Percentiles rank a stretch among this genome's conserved stretches.
These are phyloP conservation scores for Pseudopleuronectes americanus DNA, from an alignment of 2,797 vertebrate genomes.

Conservation along the genomic window DNA sequence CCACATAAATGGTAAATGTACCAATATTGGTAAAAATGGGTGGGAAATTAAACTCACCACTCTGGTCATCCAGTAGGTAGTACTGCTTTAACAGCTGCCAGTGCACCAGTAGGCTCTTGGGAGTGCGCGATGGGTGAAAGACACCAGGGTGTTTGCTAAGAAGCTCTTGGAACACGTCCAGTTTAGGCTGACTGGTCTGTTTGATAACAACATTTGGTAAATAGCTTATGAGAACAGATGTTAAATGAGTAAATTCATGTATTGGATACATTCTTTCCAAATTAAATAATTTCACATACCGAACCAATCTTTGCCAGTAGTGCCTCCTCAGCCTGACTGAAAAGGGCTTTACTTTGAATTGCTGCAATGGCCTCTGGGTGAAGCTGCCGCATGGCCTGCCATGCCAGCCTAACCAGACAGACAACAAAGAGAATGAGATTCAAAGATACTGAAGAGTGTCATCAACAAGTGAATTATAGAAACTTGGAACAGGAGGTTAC, in stretches of 20 bases:
- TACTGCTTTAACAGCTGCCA: slow-evolving; percentile 99
- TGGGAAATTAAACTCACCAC: slow-evolving; percentile 80
- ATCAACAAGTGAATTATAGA: background rate
- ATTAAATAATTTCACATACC: slow-evolving; percentile 76
- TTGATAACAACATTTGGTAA: slow-evolving; percentile 33
- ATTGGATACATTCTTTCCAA: background rate
- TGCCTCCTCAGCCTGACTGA: slow-evolving; percentile 93
- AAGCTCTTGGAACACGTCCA: slow-evolving; percentile 95
- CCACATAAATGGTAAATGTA: background rate
- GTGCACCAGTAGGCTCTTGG: slow-evolving; percentile 93
- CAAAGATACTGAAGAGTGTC: background rate
- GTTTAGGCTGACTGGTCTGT: slow-evolving; percentile 92
- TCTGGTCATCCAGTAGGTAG: slow-evolving; percentile 96
- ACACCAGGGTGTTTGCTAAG: slow-evolving; percentile 90
- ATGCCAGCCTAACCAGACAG: slow-evolving; percentile 82
- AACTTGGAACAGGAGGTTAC: background rate
- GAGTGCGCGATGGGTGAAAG: slow-evolving; percentile 92
- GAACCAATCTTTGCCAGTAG: slow-evolving; percentile 91
- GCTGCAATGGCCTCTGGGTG: slow-evolving; percentile 96
- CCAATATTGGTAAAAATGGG: background rate
- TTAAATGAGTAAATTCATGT: background rate
- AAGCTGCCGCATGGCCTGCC: slow-evolving; percentile 97
- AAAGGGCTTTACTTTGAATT: slow-evolving; percentile 96
- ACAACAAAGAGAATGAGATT: slow-evolving; percentile 3
- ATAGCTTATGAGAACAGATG: slow-evolving; percentile 7